Evolutionary conservation across 1,140 invertebrate genomes (phyloP).

Genomic region (Heliconius himera): DNA sequence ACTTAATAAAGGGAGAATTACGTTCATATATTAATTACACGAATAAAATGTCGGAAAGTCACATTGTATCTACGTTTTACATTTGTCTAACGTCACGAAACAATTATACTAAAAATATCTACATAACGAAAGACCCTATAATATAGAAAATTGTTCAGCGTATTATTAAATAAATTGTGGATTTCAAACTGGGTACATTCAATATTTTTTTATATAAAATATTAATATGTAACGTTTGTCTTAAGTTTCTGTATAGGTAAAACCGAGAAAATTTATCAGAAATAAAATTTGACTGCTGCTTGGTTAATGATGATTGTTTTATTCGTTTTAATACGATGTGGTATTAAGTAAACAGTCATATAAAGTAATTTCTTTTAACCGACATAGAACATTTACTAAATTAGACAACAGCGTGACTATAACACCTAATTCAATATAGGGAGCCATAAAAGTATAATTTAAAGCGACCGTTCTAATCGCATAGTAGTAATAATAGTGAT

Average conservation of each 20-base stretch:
- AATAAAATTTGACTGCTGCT: no score
- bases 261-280: no score
- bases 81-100: no score
- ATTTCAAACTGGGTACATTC: neutral
- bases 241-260: no score
- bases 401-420: constrained; percentile 11
- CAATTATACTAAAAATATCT: no score
- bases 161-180: no score
- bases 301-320: neutral
- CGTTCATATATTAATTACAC: neutral
- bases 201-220: neutral
- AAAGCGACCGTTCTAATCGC: neutral
- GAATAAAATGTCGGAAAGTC: neutral
- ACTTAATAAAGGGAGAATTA: neutral
- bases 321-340: neutral
- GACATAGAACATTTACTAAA: neutral
- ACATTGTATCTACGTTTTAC: no score
- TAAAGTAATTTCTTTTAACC: neutral
- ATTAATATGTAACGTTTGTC: neutral
- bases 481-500: constrained; percentile 23
- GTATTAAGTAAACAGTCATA: no score
- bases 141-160: no score
- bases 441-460: neutral
- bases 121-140: no score
- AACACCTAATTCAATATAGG: neutral